Evolutionary conservation across 2,113 vertebrate species (phyloP), one percentile per base, ranked within the genome.

Genomic region (Haliaeetus leucogaster): DNA sequence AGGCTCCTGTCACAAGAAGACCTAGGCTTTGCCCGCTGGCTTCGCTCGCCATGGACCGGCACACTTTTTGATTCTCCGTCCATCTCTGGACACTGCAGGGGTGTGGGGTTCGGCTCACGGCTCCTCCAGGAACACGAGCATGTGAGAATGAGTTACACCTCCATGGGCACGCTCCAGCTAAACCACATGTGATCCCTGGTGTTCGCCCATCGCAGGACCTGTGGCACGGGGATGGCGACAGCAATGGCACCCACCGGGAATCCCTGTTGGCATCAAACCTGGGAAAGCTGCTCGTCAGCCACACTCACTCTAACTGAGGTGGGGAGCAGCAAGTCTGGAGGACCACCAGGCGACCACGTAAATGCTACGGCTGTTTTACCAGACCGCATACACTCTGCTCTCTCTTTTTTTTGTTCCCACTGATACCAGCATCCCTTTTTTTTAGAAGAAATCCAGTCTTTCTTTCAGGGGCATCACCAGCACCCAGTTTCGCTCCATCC

Each of bases 231-330:
- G 38, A 10, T 14, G 14, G n/a, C 3, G 9, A 11, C 9, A 4
- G 48, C 12, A 11, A 23, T 12, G 22, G 55, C 53, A 6, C 55
- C 34, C 6, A 1, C 16, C 9, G 3, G 45, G 16, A 25, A 32
- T 11, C 45, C 45, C 45, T 7, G 45, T 5, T 1, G 43, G 56
- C 43, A 10, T 14, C 56, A 3, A 13, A 3, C 11, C 43, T 1
- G 4, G 34, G 74, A 15, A 7, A 4, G 29, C 59, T 12, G 16
- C 58, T 62, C 12, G 2, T 15, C 59, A 40, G 45, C 76, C 59
- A 22, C 59, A 1, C 16, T 13, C 1, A 2, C 19, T 1, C 42
- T 7, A 2, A 7, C 5, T 9, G 6, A 38, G 43, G n/a, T 1
- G 58, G 16, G 19, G 45, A 23, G 58, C 76, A 34, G n/a, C 12